Evolutionary conservation across 2,888 invertebrate species (phyloP).

Genomic region (Ommatoiulus sabulosus): DNA sequence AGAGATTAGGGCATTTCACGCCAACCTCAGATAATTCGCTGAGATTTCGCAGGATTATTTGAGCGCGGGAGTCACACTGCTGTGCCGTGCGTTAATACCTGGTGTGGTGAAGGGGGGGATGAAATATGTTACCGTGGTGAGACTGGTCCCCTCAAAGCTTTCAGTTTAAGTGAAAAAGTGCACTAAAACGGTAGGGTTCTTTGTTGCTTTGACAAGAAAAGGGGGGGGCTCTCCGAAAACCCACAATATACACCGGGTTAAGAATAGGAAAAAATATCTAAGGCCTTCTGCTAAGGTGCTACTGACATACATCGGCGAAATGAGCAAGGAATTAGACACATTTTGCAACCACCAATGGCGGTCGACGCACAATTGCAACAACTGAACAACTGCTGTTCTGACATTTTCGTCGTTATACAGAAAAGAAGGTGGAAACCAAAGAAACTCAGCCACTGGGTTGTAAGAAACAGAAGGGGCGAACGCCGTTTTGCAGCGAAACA

Average conservation of each 20-base stretch:
- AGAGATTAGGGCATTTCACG: slow-evolving; percentile 47
- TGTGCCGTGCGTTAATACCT: slow-evolving; percentile 30
- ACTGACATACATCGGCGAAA: slow-evolving; percentile 13
- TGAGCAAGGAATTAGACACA: slow-evolving; percentile 47
- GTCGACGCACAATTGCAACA: neutral
- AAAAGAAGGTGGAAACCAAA: neutral
- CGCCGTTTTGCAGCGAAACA: neutral
- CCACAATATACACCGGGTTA: neutral
- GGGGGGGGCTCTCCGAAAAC: neutral
- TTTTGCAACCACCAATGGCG: neutral
- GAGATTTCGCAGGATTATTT: slow-evolving; percentile 38
- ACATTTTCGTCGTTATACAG: neutral
- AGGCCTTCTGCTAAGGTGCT: neutral
- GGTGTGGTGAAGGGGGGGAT: slow-evolving; percentile 45
- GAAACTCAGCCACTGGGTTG: neutral
- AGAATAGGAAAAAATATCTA: slow-evolving; percentile 30
- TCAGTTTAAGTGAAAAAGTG: slow-evolving; percentile 41
- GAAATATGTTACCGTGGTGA: slow-evolving; percentile 48
- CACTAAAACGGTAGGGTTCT: slow-evolving; percentile 46
- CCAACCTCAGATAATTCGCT: slow-evolving; percentile 32
- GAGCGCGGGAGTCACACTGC: slow-evolving; percentile 41
- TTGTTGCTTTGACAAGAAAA: slow-evolving; percentile 47
- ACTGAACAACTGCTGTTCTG: neutral
- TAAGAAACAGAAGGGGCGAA: neutral
- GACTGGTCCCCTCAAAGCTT: slow-evolving; percentile 32